Percentiles rank a stretch among this genome's conserved stretches.
phyloP scores from a whole-genome alignment of 2,888 invertebrate genomes.

The Yponomeuta malinellus region DNA sequence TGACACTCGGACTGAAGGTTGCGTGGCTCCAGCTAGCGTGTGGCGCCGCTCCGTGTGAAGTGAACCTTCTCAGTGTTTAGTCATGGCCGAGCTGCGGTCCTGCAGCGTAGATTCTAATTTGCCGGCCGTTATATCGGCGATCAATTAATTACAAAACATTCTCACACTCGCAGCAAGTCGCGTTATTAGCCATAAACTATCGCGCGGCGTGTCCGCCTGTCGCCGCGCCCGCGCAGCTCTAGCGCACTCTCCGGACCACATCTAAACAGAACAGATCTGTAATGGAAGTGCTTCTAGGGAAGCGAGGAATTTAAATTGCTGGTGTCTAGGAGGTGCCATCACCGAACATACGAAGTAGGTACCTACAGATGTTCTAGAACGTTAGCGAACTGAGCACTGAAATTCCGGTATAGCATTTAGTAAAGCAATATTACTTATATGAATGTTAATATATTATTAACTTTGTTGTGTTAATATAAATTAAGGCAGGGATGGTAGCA shows the following conservation, averaged over 20 bases:
- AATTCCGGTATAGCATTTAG: no score
- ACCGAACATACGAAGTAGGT: neutral
- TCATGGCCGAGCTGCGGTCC: neutral
- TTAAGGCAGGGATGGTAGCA: no score
- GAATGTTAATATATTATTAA: no score
- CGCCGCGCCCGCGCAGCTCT: neutral
- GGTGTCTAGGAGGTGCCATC: neutral
- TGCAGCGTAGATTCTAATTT: neutral
- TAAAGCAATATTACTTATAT: no score
- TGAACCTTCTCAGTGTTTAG: neutral
- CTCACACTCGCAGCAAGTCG: neutral
- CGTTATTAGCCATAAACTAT: slow-evolving; percentile 13
- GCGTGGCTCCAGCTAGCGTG: no score
- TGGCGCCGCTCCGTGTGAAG: neutral
- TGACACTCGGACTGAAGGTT: no score
- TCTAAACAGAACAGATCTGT: neutral
- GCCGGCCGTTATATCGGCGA: slow-evolving; percentile 4
- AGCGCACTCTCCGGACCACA: neutral
- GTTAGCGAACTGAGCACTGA: neutral
- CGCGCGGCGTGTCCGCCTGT: slow-evolving; percentile 14
- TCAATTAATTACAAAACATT: slow-evolving; percentile 1
- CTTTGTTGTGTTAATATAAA: no score
- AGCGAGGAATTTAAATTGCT: slow-evolving; percentile 1
- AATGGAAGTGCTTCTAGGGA: neutral
- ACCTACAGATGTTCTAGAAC: neutral